phyloP scores from a whole-genome alignment of 2,797 vertebrate species.

The Xiphorhynchus erythropygius region DNA sequence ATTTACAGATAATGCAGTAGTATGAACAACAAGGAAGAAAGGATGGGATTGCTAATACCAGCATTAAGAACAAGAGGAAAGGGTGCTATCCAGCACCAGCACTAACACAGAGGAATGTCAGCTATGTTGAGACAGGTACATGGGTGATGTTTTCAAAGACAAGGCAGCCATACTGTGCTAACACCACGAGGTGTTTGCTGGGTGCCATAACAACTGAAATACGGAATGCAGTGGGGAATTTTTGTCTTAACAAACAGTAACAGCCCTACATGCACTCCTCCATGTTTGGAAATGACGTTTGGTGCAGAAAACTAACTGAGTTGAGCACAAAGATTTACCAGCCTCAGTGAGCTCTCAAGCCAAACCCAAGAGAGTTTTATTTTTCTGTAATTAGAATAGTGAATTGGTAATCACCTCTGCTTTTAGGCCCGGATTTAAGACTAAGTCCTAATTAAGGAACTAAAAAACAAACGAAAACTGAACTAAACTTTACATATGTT shows the following conservation, averaged over 20 bases:
- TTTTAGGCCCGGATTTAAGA: neutral
- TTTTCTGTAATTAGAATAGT: neutral
- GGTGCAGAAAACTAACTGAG: neutral
- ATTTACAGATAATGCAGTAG: neutral
- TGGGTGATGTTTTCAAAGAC: neutral
- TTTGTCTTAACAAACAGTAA: neutral
- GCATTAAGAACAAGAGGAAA: neutral
- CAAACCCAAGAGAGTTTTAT: neutral
- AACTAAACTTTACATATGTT: neutral
- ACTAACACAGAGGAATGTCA: neutral
- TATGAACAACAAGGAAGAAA: neutral
- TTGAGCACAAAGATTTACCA: neutral
- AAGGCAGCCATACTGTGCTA: accelerated
- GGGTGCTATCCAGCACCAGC: neutral
- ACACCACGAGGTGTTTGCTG: neutral
- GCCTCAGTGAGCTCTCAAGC: neutral
- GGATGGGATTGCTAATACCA: neutral
- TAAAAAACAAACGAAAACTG: neutral
- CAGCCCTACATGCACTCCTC: accelerated
- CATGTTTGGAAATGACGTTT: neutral
- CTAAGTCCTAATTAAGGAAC: neutral
- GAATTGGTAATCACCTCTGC: neutral
- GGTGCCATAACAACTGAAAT: neutral
- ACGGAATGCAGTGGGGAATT: neutral
- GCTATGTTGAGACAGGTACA: accelerated